A percentile compares a stretch with the other conserved stretches of the same genome.
Evolutionary conservation across 2,888 invertebrate species (phyloP).

Genomic region (Pammene fasciana): DNA sequence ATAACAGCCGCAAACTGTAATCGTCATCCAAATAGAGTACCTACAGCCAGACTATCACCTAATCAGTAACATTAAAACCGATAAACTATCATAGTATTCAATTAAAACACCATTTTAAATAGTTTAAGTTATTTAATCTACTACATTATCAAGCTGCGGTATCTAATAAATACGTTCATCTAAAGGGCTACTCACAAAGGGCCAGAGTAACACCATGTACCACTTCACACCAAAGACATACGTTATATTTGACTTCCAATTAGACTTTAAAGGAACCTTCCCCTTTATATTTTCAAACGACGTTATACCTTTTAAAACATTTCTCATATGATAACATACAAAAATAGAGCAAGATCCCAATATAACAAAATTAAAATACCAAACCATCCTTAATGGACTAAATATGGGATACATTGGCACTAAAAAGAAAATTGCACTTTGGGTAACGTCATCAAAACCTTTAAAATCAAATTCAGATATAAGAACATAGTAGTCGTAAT

Average conservation of each 20-base stretch:
- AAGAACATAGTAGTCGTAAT: slow-evolving; percentile 86
- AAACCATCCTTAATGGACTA: slow-evolving; percentile 48
- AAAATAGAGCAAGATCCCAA: slow-evolving; percentile 55
- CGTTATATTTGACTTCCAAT: slow-evolving; percentile 86
- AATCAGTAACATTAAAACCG: slow-evolving; percentile 4
- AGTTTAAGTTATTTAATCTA: slow-evolving; percentile 9
- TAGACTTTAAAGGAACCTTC: slow-evolving; percentile 76
- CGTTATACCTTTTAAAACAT: slow-evolving; percentile 80
- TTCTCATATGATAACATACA: slow-evolving; percentile 67
- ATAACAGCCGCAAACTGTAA: background rate
- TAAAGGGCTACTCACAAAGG: slow-evolving; percentile 1
- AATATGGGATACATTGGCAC: background rate
- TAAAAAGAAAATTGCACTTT: background rate
- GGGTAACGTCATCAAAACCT: background rate
- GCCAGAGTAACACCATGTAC: slow-evolving; percentile 1
- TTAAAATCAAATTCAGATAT: slow-evolving; percentile 60
- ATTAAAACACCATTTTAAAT: slow-evolving; percentile 19
- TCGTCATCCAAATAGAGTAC: background rate
- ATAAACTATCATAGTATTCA: slow-evolving; percentile 1
- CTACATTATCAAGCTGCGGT: background rate
- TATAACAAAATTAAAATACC: slow-evolving; percentile 56
- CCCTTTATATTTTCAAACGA: slow-evolving; percentile 70
- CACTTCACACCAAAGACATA: slow-evolving; percentile 7
- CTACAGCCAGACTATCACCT: background rate
- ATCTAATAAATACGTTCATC: slow-evolving; percentile 12